phyloP scores from a whole-genome alignment of 2,797 vertebrate species.

The Hoplostethus atlanticus region DNA sequence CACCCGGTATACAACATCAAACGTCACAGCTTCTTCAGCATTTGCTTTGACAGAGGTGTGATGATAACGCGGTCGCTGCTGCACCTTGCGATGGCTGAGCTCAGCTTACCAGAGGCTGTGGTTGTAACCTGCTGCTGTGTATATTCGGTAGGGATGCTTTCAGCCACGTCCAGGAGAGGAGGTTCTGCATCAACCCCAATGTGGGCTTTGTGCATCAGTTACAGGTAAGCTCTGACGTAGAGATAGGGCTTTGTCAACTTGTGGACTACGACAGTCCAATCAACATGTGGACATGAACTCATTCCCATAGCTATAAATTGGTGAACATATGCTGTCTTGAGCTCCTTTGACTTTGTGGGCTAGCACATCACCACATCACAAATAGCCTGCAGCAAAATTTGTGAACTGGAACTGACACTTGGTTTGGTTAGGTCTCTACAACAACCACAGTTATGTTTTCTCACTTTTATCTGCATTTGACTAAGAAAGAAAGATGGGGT shows the following conservation, averaged over 20 bases:
- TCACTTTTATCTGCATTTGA: too few species aligned
- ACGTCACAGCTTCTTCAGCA: neutral
- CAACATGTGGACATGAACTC: neutral
- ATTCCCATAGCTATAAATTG: neutral
- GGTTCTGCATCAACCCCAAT: conserved; percentile 99
- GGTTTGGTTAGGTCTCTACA: too few species aligned
- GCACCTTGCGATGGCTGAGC: neutral
- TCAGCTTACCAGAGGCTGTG: neutral
- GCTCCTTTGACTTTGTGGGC: too few species aligned
- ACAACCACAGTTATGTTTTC: too few species aligned
- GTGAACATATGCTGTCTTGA: neutral
- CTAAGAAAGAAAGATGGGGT: too few species aligned
- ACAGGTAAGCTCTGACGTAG: conserved; percentile 84
- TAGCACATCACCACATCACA: too few species aligned
- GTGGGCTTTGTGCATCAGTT: conserved; percentile 99
- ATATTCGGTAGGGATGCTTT: conserved; percentile 91
- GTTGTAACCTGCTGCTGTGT: conserved; percentile 9
- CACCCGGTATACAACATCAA: too few species aligned
- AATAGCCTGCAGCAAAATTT: too few species aligned
- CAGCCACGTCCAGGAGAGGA: conserved; percentile 97
- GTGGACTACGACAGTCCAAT: neutral
- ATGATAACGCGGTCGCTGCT: neutral
- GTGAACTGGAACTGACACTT: too few species aligned
- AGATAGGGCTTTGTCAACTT: neutral
- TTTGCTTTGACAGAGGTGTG: neutral